Conservation (phyloP, 2,888 invertebrate species). For the Tipula confusa region DNA sequence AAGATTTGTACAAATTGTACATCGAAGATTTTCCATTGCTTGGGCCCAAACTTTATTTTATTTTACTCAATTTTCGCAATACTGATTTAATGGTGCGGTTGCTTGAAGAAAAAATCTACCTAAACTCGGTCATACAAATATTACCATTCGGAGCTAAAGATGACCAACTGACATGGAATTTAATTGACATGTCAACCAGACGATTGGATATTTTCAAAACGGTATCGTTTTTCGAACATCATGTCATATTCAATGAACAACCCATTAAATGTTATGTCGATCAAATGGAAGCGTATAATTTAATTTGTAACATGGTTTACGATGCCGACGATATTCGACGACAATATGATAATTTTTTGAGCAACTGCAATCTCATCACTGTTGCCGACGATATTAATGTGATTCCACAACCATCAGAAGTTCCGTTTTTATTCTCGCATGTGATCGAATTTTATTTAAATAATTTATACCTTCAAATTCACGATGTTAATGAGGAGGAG, state of each 20-base stretch:
- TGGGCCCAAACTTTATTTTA: not conserved
- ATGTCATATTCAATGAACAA: not conserved
- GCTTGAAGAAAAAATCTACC: not conserved
- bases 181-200: not conserved
- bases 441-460: not conserved
- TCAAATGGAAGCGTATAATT: not conserved
- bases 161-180: not conserved
- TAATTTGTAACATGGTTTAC: conserved; percentile 13
- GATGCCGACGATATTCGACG: conserved; percentile 16
- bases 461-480: not conserved
- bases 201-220: not conserved
- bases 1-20: not conserved
- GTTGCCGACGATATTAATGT: not conserved
- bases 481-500: not conserved
- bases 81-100: not conserved
- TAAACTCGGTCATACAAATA: not conserved
- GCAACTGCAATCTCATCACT: not conserved
- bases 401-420: not conserved
- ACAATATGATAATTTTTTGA: not conserved
- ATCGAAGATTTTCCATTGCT: not conserved
- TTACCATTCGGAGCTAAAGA: not conserved
- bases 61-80: not conserved
- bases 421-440: not conserved
- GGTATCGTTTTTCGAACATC: not conserved
- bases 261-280: not conserved